Percentiles rank a stretch among this genome's conserved stretches.
These are phyloP conservation scores for Elegia similella DNA, from an alignment of 2,888 invertebrate species.

Conservation along the genomic window DNA sequence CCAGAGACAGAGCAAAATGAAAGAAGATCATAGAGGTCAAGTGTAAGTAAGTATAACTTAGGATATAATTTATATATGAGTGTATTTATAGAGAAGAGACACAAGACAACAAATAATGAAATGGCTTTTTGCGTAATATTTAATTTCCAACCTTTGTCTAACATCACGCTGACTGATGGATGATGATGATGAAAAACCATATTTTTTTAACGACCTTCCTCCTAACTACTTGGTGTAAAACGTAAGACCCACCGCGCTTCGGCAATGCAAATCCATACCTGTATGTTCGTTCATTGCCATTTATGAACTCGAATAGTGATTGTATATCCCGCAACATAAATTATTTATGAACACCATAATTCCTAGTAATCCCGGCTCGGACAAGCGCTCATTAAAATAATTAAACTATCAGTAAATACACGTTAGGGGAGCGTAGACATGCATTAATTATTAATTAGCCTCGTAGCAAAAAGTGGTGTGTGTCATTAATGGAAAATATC, in stretches of 20 bases:
- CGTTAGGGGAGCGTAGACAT: constrained; percentile 56
- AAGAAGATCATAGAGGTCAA: too few species aligned
- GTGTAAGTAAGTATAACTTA: too few species aligned
- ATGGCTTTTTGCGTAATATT: too few species aligned
- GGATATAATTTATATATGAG: too few species aligned
- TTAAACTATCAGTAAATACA: constrained; percentile 56
- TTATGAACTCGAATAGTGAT: constrained; percentile 11
- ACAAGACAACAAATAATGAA: too few species aligned
- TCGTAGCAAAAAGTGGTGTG: constrained; percentile 60
- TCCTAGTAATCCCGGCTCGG: constrained; percentile 21
- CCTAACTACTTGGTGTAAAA: not conserved
- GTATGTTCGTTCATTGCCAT: constrained; percentile 7
- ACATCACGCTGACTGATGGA: not conserved
- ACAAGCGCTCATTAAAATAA: constrained; percentile 53
- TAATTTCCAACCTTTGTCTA: too few species aligned
- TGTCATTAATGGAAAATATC: constrained; percentile 59
- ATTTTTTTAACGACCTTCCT: not conserved
- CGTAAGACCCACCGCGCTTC: not conserved
- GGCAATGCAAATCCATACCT: constrained; percentile 9
- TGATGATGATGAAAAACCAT: not conserved
- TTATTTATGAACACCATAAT: constrained; percentile 36
- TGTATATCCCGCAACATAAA: constrained; percentile 25
- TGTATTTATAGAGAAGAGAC: too few species aligned
- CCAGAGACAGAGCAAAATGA: too few species aligned
- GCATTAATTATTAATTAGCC: constrained; percentile 71